These are phyloP conservation scores for Heliconius melpomene DNA, from an alignment of 1,140 invertebrate genomes.

Conservation along the genomic window DNA sequence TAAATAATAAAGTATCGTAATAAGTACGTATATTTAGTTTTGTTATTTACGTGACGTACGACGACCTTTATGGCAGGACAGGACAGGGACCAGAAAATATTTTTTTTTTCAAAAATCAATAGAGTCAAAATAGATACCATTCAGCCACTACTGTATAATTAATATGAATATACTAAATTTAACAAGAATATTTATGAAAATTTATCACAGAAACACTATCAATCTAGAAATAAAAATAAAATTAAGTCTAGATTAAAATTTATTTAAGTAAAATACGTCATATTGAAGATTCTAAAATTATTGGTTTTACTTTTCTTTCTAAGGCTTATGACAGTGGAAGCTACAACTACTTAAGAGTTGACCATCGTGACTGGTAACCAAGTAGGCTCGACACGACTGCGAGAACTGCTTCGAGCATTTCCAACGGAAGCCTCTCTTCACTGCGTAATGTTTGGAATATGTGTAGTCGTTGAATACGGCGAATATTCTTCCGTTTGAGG, in stretches of 20 bases:
- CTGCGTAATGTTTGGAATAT: slow-evolving; percentile 48
- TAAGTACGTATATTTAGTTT: no score
- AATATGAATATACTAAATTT: neutral
- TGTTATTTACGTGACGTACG: no score
- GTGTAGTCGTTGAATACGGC: slow-evolving; percentile 51
- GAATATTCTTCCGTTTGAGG: slow-evolving; percentile 37
- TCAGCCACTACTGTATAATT: neutral
- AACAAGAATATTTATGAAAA: no score
- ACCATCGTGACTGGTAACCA: slow-evolving; percentile 43
- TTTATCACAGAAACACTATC: no score
- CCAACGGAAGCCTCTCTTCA: slow-evolving; percentile 48
- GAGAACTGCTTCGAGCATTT: slow-evolving; percentile 54
- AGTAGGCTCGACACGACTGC: slow-evolving; percentile 45
- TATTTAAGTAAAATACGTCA: no score
- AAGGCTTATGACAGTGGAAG: slow-evolving; percentile 22
- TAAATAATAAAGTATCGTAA: neutral
- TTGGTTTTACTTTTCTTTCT: neutral
- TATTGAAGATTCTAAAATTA: no score
- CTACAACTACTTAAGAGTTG: slow-evolving; percentile 29
- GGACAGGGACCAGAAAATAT: neutral
- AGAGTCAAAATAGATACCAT: neutral
- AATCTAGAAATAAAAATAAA: no score
- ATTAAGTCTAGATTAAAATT: no score
- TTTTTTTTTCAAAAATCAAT: no score
- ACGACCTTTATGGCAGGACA: neutral